phyloP scores from a whole-genome alignment of 1,140 invertebrate species.

The Holcopasites calliopsidis region DNA sequence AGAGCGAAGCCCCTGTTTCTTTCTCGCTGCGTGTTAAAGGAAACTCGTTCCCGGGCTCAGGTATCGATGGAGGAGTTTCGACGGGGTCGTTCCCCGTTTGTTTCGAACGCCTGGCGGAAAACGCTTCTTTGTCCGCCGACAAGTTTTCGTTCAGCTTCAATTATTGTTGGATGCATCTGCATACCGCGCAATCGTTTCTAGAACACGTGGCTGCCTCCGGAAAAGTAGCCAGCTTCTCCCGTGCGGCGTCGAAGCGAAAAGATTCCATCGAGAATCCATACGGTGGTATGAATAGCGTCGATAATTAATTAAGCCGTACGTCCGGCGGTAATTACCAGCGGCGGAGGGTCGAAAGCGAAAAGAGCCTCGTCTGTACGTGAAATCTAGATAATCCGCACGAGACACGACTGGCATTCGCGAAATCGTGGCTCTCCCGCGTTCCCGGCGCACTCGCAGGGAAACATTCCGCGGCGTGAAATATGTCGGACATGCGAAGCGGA shows the following conservation, averaged over 20 bases:
- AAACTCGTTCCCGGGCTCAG: constrained; percentile 24
- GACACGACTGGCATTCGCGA: constrained; percentile 52
- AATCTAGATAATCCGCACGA: constrained; percentile 55
- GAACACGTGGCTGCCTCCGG: no score
- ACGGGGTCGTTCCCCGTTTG: no score
- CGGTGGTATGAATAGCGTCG: not conserved
- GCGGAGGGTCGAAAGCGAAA: not conserved
- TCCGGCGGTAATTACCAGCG: no score
- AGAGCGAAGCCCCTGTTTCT: constrained; percentile 13
- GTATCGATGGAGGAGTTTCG: no score
- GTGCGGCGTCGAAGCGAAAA: not conserved
- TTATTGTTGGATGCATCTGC: no score
- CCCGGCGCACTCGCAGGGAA: constrained; percentile 49
- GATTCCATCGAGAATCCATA: not conserved
- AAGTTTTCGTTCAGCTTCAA: no score
- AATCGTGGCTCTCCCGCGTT: constrained; percentile 51
- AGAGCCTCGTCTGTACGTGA: not conserved
- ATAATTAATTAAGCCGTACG: not conserved
- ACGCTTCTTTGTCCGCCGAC: no score
- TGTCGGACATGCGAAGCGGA: constrained; percentile 53
- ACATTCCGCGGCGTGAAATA: constrained; percentile 59
- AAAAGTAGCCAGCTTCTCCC: no score
- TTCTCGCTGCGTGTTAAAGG: constrained; percentile 1
- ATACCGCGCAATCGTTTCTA: no score
- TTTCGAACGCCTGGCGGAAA: no score